These are phyloP conservation scores for Beris morrisii DNA, from an alignment of 2,888 invertebrate species.

Conservation along the genomic window DNA sequence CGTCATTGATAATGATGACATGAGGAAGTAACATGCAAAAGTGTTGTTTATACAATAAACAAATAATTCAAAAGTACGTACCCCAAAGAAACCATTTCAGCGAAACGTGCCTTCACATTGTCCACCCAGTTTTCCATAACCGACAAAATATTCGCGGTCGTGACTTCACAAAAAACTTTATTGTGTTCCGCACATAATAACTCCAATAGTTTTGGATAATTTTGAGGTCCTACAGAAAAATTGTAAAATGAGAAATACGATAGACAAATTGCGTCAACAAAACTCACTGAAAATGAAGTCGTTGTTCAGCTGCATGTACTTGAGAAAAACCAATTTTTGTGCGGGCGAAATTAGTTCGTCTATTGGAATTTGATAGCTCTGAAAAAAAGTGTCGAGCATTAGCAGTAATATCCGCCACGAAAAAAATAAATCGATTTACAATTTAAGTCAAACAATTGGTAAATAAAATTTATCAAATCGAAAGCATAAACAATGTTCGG, in stretches of 20 bases:
- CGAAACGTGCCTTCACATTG: slow-evolving; percentile 20
- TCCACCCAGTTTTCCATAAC: slow-evolving; percentile 34
- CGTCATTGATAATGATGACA: too few relatives aligned
- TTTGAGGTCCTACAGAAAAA: slow-evolving; percentile 24
- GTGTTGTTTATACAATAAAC: too few relatives aligned
- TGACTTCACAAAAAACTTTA: slow-evolving; percentile 16
- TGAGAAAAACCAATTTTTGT: slow-evolving; percentile 33
- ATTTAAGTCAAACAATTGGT: not conserved
- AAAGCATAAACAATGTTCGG: too few relatives aligned
- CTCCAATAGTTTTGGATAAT: slow-evolving; percentile 32
- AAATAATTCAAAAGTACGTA: not conserved
- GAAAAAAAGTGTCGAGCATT: not conserved
- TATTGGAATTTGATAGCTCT: not conserved
- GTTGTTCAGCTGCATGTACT: slow-evolving; percentile 33
- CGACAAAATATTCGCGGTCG: slow-evolving; percentile 25
- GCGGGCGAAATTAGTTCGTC: slow-evolving; percentile 30
- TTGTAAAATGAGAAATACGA: too few relatives aligned
- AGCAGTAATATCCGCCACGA: too few relatives aligned
- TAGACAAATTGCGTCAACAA: not conserved
- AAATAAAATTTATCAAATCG: too few relatives aligned
- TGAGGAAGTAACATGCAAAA: too few relatives aligned
- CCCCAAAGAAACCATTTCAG: slow-evolving; percentile 20
- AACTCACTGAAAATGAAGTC: slow-evolving; percentile 34
- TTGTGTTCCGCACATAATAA: slow-evolving; percentile 28
- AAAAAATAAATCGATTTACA: not conserved